A percentile compares a stretch with the other conserved stretches of the same genome.
These are phyloP conservation scores for Cromileptes altivelis DNA, from an alignment of 2,113 vertebrate genomes.

Conservation along the genomic window DNA sequence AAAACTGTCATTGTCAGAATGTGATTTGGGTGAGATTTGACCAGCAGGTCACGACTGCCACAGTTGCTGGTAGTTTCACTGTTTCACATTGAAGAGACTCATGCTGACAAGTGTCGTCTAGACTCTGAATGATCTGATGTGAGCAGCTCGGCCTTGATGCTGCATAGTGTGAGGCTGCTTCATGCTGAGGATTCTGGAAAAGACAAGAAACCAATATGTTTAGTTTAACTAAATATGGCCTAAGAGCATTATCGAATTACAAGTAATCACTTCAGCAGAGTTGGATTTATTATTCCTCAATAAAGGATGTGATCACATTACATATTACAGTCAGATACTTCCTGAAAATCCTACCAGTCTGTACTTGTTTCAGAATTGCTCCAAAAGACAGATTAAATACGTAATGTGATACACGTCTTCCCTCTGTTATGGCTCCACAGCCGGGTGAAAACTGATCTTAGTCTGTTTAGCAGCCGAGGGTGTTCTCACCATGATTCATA, in stretches of 20 bases:
- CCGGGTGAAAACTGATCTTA: not conserved
- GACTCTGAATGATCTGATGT: conserved; percentile 6
- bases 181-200: not conserved
- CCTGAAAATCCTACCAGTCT: not conserved
- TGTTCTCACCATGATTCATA: not conserved
- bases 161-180: too few species aligned
- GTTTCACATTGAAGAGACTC: conserved; percentile 15
- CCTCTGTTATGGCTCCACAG: not conserved
- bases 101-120: conserved; percentile 7
- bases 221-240: not conserved
- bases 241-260: not conserved
- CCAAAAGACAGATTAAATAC: not conserved
- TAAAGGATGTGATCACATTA: not conserved
- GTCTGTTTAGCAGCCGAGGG: not conserved
- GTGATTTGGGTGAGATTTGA: conserved; percentile 18
- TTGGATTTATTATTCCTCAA: not conserved
- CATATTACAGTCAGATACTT: not conserved
- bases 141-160: not conserved
- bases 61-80: not conserved
- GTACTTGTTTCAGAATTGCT: not conserved
- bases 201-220: not conserved
- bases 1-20: conserved; percentile 20
- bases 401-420: not conserved
- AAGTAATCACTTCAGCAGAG: not conserved
- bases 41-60: not conserved